Conservation (phyloP, 2,888 invertebrate genomes). For the Pycnomerus fuliginosus region DNA sequence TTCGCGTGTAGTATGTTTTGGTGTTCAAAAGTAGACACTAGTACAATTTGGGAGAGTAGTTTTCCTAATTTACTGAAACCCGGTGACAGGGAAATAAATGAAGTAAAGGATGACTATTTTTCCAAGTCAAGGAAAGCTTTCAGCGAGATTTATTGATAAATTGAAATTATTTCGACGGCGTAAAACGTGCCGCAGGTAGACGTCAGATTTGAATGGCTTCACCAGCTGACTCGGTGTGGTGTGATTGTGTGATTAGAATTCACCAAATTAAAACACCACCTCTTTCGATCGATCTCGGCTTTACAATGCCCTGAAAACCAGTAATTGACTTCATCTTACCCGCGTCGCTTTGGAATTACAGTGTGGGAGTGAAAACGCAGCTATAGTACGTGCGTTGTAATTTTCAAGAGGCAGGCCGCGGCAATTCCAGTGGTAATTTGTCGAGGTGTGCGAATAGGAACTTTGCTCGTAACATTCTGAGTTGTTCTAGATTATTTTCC, state of each 20-base stretch:
- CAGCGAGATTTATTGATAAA: conserved; percentile 16
- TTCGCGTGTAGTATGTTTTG: too few relatives aligned
- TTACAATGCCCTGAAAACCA: conserved; percentile 13
- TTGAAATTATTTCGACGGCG: conserved; percentile 10
- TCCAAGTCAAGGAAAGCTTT: conserved; percentile 7
- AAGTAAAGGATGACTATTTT: conserved; percentile 25
- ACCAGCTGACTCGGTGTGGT: too few relatives aligned
- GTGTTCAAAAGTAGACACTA: conserved; percentile 17
- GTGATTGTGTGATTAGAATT: conserved; percentile 9
- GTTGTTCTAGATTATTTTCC: conserved; percentile 37
- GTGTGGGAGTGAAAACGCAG: conserved; percentile 18
- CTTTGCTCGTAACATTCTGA: conserved; percentile 31
- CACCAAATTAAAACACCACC: conserved; percentile 13
- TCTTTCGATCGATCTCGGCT: conserved; percentile 7
- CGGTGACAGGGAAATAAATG: conserved; percentile 38
- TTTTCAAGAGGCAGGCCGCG: conserved; percentile 23
- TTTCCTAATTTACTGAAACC: conserved; percentile 38
- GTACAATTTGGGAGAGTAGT: conserved; percentile 36
- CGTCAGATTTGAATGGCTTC: too few relatives aligned
- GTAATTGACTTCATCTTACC: conserved; percentile 20
- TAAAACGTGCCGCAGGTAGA: too few relatives aligned
- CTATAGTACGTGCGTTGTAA: conserved; percentile 21
- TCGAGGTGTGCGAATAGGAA: conserved; percentile 31
- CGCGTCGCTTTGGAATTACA: conserved; percentile 14
- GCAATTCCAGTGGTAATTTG: conserved; percentile 26